Conservation (phyloP, 2,113 vertebrate genomes). For the Pollimyrus isidori region DNA sequence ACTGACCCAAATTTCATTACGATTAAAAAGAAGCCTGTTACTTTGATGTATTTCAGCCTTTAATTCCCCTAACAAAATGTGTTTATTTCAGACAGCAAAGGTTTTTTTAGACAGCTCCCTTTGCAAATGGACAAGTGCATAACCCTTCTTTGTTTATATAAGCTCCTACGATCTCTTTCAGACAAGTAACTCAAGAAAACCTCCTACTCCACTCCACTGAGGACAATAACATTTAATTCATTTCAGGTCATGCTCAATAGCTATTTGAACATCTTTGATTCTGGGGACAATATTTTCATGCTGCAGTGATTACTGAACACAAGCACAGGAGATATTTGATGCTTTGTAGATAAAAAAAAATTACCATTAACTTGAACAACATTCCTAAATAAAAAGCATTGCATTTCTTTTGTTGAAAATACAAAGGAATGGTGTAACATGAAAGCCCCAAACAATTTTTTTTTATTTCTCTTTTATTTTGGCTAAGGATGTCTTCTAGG, state of each 20-base stretch:
- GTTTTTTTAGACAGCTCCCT: neutral
- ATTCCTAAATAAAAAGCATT: neutral
- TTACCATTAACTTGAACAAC: conserved; percentile 5
- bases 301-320: neutral
- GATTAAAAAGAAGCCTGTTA: neutral
- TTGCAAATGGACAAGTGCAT: neutral
- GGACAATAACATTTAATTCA: neutral
- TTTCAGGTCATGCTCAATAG: neutral
- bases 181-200: conserved; percentile 3
- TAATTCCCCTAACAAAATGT: neutral
- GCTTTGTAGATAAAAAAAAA: neutral
- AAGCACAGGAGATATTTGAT: neutral
- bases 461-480: neutral
- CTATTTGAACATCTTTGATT: neutral
- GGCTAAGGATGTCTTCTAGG: neutral
- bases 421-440: neutral
- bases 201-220: neutral
- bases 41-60: neutral
- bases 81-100: neutral
- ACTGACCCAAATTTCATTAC: neutral
- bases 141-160: neutral
- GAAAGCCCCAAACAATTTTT: neutral
- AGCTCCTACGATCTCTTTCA: neutral
- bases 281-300: neutral
- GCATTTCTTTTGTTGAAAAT: neutral